Evolutionary conservation across 92 coral and sea anemone genomes (phyloP), one percentile per base, ranked within the genome.

Genomic region (Siderastrea siderea): DNA sequence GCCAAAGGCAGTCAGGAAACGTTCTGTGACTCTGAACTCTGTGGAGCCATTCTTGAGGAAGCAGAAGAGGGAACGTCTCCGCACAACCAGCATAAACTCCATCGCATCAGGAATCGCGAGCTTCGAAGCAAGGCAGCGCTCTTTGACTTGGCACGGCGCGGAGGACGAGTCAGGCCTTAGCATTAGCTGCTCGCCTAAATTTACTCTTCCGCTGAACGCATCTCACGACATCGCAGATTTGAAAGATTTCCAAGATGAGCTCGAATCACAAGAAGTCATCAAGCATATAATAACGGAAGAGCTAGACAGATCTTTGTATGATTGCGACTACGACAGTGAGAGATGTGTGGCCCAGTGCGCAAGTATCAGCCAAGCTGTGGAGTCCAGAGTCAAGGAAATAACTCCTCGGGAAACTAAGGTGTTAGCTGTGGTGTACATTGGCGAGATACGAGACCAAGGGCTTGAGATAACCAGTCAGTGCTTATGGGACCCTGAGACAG

Each of bases 401-500:
- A 84, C 86, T 48, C 84, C 88, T 43, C 71, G 54, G 53, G 89
- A 88, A 51, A 89, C 99, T 4, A 98, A 98, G 69, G 81, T 98
- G 11, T 92, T 98, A 3, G 90, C 93, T 7, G 94, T 93, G n/a
- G 99, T 93, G 16, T 98, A 90, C 76, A 94, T 98, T 67, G 99
- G 99, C 1, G 99, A 98, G 72, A 88, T 98, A 65, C 94, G 99
- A 12, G 99, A 91, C 69, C 98, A 98, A 72, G 99, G 99, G 4
- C 95, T 98, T 51, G 99, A 98, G 73, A 92, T 98, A 5, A 95
- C 99, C 1, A 98, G 96, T 54, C 99, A 98, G 89, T 98, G 99
- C 65, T 62, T 98, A 73, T 93, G 98, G 95, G 98, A 98, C 86
- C 95, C 98, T 0, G 88, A 90, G n/a, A 74, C 90, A 38, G 99